A percentile compares a stretch with the other conserved stretches of the same genome.
Evolutionary conservation across 2,888 invertebrate genomes (phyloP).

Genomic region (Thumatha senex): DNA sequence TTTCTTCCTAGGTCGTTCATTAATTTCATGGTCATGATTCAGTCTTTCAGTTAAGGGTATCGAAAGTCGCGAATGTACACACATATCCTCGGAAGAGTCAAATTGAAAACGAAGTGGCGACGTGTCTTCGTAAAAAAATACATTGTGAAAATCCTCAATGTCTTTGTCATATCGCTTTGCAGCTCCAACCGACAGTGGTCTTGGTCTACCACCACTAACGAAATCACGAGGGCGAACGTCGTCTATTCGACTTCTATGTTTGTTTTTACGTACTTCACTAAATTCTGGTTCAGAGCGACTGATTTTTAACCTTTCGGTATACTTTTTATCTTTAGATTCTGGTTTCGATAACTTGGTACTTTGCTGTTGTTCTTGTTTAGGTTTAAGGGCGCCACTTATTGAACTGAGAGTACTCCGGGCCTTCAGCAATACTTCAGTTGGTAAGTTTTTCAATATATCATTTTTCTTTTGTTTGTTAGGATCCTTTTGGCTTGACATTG

Average conservation of each 20-base stretch:
- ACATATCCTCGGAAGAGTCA: slow-evolving; percentile 67
- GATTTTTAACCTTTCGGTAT: slow-evolving; percentile 62
- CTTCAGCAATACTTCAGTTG: slow-evolving; percentile 72
- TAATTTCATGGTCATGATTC: slow-evolving; percentile 60
- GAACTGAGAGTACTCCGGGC: slow-evolving; percentile 75
- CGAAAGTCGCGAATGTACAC: slow-evolving; percentile 69
- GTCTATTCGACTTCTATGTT: slow-evolving; percentile 66
- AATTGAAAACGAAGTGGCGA: slow-evolving; percentile 53
- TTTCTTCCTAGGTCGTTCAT: slow-evolving; percentile 90
- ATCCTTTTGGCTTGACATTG: slow-evolving; percentile 74
- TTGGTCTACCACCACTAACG: slow-evolving; percentile 43
- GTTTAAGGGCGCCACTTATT: slow-evolving; percentile 73
- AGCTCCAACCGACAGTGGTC: slow-evolving; percentile 72
- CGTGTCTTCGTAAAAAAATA: slow-evolving; percentile 50
- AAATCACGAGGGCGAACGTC: slow-evolving; percentile 50
- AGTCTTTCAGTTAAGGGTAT: slow-evolving; percentile 72
- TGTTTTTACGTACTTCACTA: slow-evolving; percentile 57
- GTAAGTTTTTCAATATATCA: slow-evolving; percentile 72
- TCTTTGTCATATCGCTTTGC: slow-evolving; percentile 63
- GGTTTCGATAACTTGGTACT: slow-evolving; percentile 61
- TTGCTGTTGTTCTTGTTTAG: slow-evolving; percentile 60
- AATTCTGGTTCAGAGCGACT: slow-evolving; percentile 74
- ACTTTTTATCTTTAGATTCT: slow-evolving; percentile 74
- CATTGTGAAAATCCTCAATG: slow-evolving; percentile 49
- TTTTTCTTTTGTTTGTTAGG: slow-evolving; percentile 64